Evolutionary conservation across 2,888 invertebrate genomes (phyloP).

Genomic region (Tineola bisselliella): DNA sequence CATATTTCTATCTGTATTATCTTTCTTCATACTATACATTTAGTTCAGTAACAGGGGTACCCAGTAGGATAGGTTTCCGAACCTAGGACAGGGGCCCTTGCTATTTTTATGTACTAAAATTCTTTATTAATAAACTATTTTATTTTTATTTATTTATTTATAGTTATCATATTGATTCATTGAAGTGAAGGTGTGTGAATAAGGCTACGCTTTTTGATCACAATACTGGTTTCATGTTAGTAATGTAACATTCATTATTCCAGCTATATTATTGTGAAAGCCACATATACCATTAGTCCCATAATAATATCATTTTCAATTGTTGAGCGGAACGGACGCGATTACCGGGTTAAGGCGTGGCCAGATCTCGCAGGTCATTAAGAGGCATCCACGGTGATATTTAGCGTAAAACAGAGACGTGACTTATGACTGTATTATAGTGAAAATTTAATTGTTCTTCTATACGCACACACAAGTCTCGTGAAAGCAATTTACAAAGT

Average conservation of each 20-base stretch:
- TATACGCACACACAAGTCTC: slow-evolving; percentile 16
- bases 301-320: slow-evolving; percentile 39
- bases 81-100: too few relatives aligned
- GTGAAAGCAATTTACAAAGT: slow-evolving; percentile 22
- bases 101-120: too few relatives aligned
- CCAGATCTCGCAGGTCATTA: slow-evolving; percentile 14
- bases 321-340: slow-evolving; percentile 22
- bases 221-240: slow-evolving; percentile 11
- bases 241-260: background rate
- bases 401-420: background rate
- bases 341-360: slow-evolving; percentile 18
- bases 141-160: too few relatives aligned
- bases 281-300: slow-evolving; percentile 19
- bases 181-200: too few relatives aligned
- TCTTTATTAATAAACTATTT: too few relatives aligned
- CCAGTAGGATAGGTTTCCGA: too few relatives aligned
- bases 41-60: too few relatives aligned
- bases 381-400: background rate
- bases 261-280: background rate
- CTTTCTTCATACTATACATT: too few relatives aligned
- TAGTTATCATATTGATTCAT: too few relatives aligned
- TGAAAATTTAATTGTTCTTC: slow-evolving; percentile 19
- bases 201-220: background rate
- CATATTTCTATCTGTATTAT: too few relatives aligned
- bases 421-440: slow-evolving; percentile 3